Conservation (phyloP, 2,888 invertebrate genomes). For the Polia nebulosa region DNA sequence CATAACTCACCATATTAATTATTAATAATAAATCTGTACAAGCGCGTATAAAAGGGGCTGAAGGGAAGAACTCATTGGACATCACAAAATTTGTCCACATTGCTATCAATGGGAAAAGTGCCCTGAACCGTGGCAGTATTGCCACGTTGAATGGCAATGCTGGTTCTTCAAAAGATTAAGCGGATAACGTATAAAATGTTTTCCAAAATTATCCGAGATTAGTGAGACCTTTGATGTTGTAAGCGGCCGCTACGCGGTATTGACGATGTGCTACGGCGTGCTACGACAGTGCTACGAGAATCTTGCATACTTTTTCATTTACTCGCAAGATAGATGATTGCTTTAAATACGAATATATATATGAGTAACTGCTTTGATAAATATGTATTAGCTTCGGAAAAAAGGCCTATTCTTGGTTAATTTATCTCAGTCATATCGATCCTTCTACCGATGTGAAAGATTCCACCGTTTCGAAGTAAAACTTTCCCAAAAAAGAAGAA, state of each 20-base stretch:
- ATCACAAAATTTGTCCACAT: too few species aligned
- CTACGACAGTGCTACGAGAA: constrained; percentile 53
- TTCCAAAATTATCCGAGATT: constrained; percentile 14
- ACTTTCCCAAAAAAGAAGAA: constrained; percentile 28
- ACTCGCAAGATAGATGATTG: not conserved
- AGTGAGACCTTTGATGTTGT: not conserved
- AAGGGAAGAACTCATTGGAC: too few species aligned
- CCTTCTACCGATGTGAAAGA: constrained; percentile 10
- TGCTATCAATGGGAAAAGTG: too few species aligned
- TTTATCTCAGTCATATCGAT: constrained; percentile 42
- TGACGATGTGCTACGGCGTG: constrained; percentile 41
- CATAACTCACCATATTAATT: too few species aligned
- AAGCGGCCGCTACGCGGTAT: constrained; percentile 34
- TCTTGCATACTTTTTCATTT: constrained; percentile 11
- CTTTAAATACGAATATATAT: not conserved
- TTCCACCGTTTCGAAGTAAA: constrained; percentile 18
- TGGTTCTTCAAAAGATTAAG: not conserved
- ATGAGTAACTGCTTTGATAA: constrained; percentile 12
- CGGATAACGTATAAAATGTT: constrained; percentile 20
- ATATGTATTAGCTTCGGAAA: constrained; percentile 3
- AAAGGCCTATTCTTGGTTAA: constrained; percentile 16
- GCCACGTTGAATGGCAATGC: not conserved
- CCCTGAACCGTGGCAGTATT: not conserved
- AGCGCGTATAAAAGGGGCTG: too few species aligned
- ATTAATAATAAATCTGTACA: too few species aligned